Base-by-base conservation (phyloP, 2,113 vertebrate species). In the Oryzias melastigma region DNA sequence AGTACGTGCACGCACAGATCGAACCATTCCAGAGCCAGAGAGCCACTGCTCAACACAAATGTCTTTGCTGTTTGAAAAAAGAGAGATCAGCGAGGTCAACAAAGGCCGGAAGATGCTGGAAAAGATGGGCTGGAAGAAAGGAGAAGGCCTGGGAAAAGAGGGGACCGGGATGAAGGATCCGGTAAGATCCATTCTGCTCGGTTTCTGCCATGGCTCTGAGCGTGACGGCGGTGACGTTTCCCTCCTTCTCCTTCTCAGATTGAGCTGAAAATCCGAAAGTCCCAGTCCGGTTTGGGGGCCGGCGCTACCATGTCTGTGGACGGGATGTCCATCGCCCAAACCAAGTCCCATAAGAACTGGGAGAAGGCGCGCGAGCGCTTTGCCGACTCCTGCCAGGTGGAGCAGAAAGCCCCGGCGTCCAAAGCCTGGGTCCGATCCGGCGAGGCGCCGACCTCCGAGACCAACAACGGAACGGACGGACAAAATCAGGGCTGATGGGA, bases 91-190 rank as follows among this genome's bases (percentile, higher is more conserved):
- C 64, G 93, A 96, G 74, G 92, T 80, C 75, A 99, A 99, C 82
- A 98, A 95, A 92, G 97, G 97, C 57, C 91, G 93, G 59, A 94
- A 96, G 87, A 97, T 99, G 94, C 47, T 99, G 89, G 95, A 98
- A 81, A 97, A 96, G 80, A 99, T 99, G 97, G 97, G 97, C 57
- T 99, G 97, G 97, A 99, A 94, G 63, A 96, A 93, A 69, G 97
- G 97, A 57, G 95, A 99, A 62, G 97, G 97, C 4, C 91, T 99
- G 20, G 97, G 97, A 17, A 99, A 95, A 88, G 93, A 93, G 40
- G 93, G 95, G 44, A 81, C 91, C 15, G 97, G 97, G 50, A 95
- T 95, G 86, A 98, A 92, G 62, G 90, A 91, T 69, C 97, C 97
- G 62, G 97, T 99, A 91, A 82, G 93, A 58, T 12, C 35, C 10